phyloP scores from a whole-genome alignment of 1,140 invertebrate genomes.

The Aricia agestis region DNA sequence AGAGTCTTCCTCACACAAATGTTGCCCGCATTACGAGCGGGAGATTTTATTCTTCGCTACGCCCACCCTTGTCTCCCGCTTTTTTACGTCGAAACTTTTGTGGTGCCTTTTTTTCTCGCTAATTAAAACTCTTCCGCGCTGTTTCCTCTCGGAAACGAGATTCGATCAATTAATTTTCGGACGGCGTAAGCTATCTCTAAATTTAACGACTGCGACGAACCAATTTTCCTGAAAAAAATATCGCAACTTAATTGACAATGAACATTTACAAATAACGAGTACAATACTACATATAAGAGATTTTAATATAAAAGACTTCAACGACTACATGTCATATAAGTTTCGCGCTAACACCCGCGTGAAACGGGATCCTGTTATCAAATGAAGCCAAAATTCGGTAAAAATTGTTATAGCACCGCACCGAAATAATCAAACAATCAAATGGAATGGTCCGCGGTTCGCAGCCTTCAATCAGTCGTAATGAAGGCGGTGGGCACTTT shows the following conservation, averaged over 20 bases:
- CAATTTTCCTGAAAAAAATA: slow-evolving; percentile 45
- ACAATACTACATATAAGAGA: neutral
- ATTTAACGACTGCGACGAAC: slow-evolving; percentile 64
- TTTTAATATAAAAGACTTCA: neutral
- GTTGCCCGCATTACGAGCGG: slow-evolving; percentile 73
- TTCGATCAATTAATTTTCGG: slow-evolving; percentile 75
- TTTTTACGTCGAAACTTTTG: slow-evolving; percentile 73
- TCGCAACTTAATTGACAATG: neutral
- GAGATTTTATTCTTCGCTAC: slow-evolving; percentile 70
- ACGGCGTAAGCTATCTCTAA: slow-evolving; percentile 67
- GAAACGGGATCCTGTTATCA: too few relatives aligned
- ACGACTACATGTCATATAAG: neutral
- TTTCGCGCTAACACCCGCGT: too few relatives aligned
- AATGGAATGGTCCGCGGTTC: slow-evolving; percentile 1
- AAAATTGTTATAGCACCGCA: slow-evolving; percentile 7
- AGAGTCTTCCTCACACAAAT: slow-evolving; percentile 74
- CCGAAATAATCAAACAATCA: slow-evolving; percentile 22
- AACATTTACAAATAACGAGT: neutral
- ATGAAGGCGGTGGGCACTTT: slow-evolving; percentile 52
- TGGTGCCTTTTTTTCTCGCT: slow-evolving; percentile 72
- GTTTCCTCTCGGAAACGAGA: slow-evolving; percentile 72
- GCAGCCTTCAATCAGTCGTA: slow-evolving; percentile 51
- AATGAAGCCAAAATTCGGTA: too few relatives aligned
- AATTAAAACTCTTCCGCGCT: slow-evolving; percentile 76
- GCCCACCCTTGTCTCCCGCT: slow-evolving; percentile 71